Percentiles rank a stretch among this genome's conserved stretches.
Evolutionary conservation across 2,113 vertebrate genomes (phyloP).

Genomic region (Notarius quadriscutis): DNA sequence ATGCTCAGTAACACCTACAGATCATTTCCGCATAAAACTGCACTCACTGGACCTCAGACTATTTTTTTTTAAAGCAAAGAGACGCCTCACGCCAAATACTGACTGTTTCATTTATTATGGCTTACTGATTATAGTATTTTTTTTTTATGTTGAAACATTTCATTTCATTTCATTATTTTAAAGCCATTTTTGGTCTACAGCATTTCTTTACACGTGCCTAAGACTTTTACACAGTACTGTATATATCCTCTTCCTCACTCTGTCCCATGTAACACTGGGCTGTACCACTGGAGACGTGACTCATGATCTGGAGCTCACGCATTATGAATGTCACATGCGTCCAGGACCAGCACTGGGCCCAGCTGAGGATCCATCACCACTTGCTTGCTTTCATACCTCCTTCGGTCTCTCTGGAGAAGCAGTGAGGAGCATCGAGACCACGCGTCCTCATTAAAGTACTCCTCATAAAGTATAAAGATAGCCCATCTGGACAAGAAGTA

Average conservation of each 20-base stretch:
- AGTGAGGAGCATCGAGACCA: background rate
- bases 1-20: no score
- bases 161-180: no score
- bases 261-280: background rate
- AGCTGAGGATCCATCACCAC: constrained; percentile 33
- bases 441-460: background rate
- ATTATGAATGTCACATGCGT: constrained; percentile 50
- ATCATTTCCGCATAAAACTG: no score
- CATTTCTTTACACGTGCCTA: no score
- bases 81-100: no score
- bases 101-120: no score
- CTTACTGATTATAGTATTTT: no score
- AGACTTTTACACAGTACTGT: no score
- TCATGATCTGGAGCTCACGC: constrained; percentile 23
- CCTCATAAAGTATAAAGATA: background rate
- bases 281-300: constrained; percentile 5
- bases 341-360: background rate
- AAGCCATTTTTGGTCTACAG: no score
- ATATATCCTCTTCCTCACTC: background rate
- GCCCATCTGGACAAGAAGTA: background rate
- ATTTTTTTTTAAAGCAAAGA: no score
- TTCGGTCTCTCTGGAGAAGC: background rate
- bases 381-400: constrained; percentile 39
- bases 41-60: no score
- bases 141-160: no score